A percentile compares a stretch with the other conserved stretches of the same genome.
These are phyloP conservation scores for Apteryx owenii DNA, from an alignment of 2,113 vertebrate species.

Conservation along the genomic window DNA sequence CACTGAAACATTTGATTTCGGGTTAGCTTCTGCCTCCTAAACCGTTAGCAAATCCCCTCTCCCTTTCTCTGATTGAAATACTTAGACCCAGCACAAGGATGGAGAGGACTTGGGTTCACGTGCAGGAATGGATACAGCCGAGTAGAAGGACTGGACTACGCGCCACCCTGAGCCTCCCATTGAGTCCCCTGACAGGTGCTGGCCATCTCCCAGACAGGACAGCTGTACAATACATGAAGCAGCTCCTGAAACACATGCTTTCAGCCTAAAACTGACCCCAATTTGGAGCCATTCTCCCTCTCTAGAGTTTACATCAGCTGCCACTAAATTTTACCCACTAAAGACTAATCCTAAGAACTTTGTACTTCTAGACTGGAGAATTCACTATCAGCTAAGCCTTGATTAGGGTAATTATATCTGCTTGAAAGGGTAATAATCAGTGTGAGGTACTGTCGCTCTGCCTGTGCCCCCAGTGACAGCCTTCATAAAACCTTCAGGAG, in stretches of 20 bases:
- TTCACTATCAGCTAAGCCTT: neutral
- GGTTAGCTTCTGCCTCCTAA: too few species aligned
- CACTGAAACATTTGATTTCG: too few species aligned
- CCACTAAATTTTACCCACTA: neutral
- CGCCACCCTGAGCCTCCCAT: neutral
- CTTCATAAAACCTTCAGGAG: neutral
- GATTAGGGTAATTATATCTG: neutral
- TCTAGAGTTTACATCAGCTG: neutral
- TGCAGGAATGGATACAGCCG: neutral
- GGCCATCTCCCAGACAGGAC: neutral
- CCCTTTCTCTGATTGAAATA: too few species aligned
- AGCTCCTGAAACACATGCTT: neutral
- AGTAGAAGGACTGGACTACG: neutral
- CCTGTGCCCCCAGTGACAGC: neutral
- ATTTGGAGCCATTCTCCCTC: neutral
- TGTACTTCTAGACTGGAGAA: neutral
- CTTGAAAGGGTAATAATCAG: neutral
- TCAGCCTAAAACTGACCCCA: neutral
- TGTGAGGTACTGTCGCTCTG: neutral
- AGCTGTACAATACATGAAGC: neutral
- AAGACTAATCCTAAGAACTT: neutral
- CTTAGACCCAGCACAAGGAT: too few species aligned
- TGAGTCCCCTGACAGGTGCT: neutral
- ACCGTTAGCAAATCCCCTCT: too few species aligned
- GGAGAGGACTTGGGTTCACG: too few species aligned